Conservation (phyloP, 2,888 invertebrate genomes). For the Tachina grossa region DNA sequence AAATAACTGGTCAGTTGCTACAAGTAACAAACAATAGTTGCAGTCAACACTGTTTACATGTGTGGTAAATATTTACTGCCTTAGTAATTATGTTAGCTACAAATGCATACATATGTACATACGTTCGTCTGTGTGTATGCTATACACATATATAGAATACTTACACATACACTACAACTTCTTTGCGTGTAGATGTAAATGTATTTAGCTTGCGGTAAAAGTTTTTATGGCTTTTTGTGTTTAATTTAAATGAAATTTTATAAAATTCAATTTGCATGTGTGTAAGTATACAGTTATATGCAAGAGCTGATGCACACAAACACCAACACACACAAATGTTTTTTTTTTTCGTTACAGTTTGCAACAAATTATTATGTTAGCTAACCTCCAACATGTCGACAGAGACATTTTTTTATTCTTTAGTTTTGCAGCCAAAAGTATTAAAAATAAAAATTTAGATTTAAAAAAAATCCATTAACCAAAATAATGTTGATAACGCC, state of each 20-base stretch:
- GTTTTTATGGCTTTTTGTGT: constrained; percentile 29
- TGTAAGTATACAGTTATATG: background rate
- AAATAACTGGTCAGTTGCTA: constrained; percentile 14
- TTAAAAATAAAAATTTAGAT: background rate
- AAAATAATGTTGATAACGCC: background rate
- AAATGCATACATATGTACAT: background rate
- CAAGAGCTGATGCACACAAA: background rate
- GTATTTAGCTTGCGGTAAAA: constrained; percentile 48
- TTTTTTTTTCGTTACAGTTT: constrained; percentile 31
- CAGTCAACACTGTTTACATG: constrained; percentile 14
- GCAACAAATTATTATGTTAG: constrained; percentile 66
- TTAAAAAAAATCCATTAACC: background rate
- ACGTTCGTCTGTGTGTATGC: constrained; percentile 1
- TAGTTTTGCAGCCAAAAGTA: background rate
- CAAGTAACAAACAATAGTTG: constrained; percentile 27
- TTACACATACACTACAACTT: background rate
- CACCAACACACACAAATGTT: constrained; percentile 5
- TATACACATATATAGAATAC: background rate
- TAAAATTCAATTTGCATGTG: constrained; percentile 7
- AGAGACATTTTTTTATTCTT: constrained; percentile 22
- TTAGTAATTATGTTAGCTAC: constrained; percentile 32
- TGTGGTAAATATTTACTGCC: constrained; percentile 48
- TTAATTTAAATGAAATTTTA: constrained; percentile 57
- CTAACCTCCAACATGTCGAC: constrained; percentile 71
- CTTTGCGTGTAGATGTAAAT: background rate